Evolutionary conservation across 2,888 invertebrate species (phyloP), one percentile per base, ranked within the genome.

Genomic region (Andrena chrysosceles): DNA sequence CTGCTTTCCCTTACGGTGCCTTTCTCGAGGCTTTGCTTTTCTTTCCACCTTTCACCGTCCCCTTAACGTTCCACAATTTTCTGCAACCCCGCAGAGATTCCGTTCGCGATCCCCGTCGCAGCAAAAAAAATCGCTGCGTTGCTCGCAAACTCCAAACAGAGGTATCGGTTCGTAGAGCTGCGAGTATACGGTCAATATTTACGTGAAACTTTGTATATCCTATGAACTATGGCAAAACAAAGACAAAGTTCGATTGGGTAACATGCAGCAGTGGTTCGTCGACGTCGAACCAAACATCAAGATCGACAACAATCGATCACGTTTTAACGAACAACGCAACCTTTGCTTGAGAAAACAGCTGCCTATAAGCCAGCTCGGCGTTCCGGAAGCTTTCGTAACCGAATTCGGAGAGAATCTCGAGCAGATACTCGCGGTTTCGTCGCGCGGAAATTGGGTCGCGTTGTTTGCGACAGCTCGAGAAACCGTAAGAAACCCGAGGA

Each of bases 241-340:
- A 66, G 68, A 66, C 35, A 83, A 86, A 86, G 75, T 86, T 87
- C 79, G 81, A 85, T 81, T 64, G 78, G 78, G 68, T 76, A 77
- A 77, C 69, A 62, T 59, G 59, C 49, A 26, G 2, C 31, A 10
- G 16, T 75, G 67, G 60, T 70, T 20, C 31, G 71, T 59, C 42
- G 81, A 13, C 60, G 20, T 16, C 7, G 23, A 52, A 80, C 72
- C 76, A 70, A 81, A 68, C 1, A 56, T 10, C 23, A 20, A 23
- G 23, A 23, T 56, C 73, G 59, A 49, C 26, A 67, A 33, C 62
- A 52, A 71, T 62, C 31, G 77, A 26, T 56, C 56, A 23, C 56
- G 23, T 20, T 56, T 56, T 56, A 13, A 56, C 10, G 56, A 56
- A 26, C 23, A 56, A 56, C 26, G 23, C 8, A 23, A 26, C 56